phyloP scores from a whole-genome alignment of 2,888 invertebrate species.

The Heptascelio sp. region DNA sequence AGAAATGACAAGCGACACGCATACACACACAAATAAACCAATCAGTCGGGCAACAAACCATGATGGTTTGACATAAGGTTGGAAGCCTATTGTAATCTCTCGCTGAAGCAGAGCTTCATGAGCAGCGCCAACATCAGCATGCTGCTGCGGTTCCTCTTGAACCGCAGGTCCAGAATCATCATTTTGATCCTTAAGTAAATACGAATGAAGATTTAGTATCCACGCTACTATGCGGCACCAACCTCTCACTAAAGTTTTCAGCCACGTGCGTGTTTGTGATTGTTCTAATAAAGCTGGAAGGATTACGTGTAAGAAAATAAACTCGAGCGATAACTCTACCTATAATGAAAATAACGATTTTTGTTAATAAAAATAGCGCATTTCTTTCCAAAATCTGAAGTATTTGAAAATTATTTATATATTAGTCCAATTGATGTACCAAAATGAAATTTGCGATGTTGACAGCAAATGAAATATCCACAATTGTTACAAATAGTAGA shows the following conservation, averaged over 20 bases:
- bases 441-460: too few species aligned
- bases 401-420: too few species aligned
- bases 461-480: too few species aligned
- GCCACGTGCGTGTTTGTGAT: conserved; percentile 98
- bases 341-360: too few species aligned
- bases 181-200: conserved; percentile 93
- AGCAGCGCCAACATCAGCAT: conserved; percentile 90
- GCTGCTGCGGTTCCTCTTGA: conserved; percentile 81
- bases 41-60: conserved; percentile 92
- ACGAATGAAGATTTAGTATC: conserved; percentile 95
- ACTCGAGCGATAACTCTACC: conserved; percentile 98
- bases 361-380: too few species aligned
- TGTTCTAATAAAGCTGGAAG: conserved; percentile 98
- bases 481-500: too few species aligned
- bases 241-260: conserved; percentile 95
- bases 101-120: conserved; percentile 97
- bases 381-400: too few species aligned
- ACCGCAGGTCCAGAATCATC: conserved; percentile 80
- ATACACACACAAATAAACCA: conserved; percentile 92
- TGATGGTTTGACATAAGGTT: conserved; percentile 96
- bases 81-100: conserved; percentile 92
- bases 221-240: conserved; percentile 97
- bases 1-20: conserved; percentile 94
- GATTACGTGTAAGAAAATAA: conserved; percentile 97
- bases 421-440: too few species aligned